phyloP scores from a whole-genome alignment of 2,113 vertebrate genomes.

The Odocoileus hemionus region DNA sequence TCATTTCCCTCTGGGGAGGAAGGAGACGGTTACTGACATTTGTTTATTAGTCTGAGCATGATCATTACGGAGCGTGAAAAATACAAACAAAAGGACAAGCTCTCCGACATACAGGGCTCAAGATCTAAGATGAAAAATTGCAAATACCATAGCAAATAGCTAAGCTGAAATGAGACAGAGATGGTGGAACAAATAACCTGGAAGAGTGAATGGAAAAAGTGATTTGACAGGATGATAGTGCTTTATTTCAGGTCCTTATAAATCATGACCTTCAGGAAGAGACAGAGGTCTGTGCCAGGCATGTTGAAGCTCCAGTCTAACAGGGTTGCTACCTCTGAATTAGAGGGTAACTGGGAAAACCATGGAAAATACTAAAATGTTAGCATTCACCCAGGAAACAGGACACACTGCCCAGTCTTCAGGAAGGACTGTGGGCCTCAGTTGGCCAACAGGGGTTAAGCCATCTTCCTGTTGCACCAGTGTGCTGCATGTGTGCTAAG shows the following conservation, averaged over 20 bases:
- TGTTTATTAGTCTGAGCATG: neutral
- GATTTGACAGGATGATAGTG: neutral
- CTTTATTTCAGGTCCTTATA: neutral
- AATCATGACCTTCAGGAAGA: neutral
- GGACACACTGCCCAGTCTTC: neutral
- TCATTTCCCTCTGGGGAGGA: neutral
- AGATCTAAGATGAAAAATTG: neutral
- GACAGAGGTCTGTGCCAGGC: neutral
- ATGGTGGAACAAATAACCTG: neutral
- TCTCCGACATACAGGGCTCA: neutral
- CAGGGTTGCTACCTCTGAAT: neutral
- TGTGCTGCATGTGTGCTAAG: neutral
- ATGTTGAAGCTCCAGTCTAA: neutral
- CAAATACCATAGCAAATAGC: neutral
- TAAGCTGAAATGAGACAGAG: neutral
- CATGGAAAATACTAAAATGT: neutral
- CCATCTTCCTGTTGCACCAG: neutral
- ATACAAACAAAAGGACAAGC: neutral
- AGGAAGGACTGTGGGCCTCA: neutral
- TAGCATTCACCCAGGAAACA: neutral
- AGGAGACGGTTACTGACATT: neutral
- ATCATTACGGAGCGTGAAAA: neutral
- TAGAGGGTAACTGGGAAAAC: neutral
- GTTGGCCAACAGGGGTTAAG: neutral
- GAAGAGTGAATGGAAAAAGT: slow-evolving; percentile 21